Conservation (phyloP, 2,888 invertebrate species). For the Daptonema setosum region DNA sequence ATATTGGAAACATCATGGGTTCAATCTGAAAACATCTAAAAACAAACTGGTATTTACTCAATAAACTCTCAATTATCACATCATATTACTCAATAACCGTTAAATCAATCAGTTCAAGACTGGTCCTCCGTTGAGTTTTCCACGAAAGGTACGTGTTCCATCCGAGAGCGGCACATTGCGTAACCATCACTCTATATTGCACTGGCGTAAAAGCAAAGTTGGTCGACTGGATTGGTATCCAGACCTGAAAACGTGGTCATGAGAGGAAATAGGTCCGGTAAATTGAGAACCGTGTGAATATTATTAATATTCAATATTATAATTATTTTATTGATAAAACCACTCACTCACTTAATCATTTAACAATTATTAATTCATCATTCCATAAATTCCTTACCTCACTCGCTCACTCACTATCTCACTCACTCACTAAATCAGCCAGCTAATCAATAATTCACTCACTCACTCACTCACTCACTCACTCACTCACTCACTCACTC, state of each 20-base stretch:
- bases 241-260: neutral
- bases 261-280: too few relatives aligned
- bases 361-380: neutral
- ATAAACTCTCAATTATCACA: too few relatives aligned
- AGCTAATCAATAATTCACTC: neutral
- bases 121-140: neutral
- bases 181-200: neutral
- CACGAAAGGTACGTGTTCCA: neutral
- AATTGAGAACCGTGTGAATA: too few relatives aligned
- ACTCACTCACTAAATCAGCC: neutral
- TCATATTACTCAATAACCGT: too few relatives aligned
- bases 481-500: too few relatives aligned
- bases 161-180: neutral
- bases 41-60: too few relatives aligned
- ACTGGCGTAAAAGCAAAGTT: neutral
- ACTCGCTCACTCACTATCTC: too few relatives aligned
- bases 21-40: too few relatives aligned
- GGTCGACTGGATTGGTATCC: neutral
- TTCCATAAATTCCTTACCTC: too few relatives aligned
- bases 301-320: neutral
- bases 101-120: too few relatives aligned
- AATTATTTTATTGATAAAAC: neutral
- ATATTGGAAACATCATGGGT: neutral
- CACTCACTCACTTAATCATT: neutral
- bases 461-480: too few relatives aligned